Conservation (phyloP, 2,888 invertebrate species). For the Trachelus tabidus region DNA sequence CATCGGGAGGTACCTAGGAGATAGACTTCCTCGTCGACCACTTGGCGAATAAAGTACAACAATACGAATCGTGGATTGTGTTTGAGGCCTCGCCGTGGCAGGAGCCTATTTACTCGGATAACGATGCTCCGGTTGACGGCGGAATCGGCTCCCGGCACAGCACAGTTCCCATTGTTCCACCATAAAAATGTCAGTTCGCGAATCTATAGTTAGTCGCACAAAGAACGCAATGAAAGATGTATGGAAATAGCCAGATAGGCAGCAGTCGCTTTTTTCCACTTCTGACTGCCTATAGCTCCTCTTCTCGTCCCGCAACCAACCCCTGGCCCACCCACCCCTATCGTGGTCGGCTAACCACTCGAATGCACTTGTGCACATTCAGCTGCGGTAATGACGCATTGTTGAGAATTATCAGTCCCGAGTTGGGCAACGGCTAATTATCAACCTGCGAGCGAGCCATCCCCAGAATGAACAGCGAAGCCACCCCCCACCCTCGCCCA, state of each 20-base stretch:
- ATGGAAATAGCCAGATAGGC: slow-evolving; percentile 61
- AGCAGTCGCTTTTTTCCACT: slow-evolving; percentile 21
- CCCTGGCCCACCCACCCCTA: slow-evolving; percentile 27
- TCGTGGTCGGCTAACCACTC: slow-evolving; percentile 46
- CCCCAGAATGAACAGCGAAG: neutral
- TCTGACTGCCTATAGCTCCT: slow-evolving; percentile 20
- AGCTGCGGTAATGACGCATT: slow-evolving; percentile 62
- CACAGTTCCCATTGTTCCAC: slow-evolving; percentile 57
- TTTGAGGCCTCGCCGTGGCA: slow-evolving; percentile 42
- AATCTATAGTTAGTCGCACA: slow-evolving; percentile 60
- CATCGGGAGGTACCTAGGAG: slow-evolving; percentile 3
- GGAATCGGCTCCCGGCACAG: slow-evolving; percentile 41
- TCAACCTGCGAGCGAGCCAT: neutral
- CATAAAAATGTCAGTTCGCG: slow-evolving; percentile 62
- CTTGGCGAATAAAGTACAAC: slow-evolving; percentile 48
- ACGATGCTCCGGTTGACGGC: slow-evolving; percentile 56
- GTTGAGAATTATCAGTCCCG: slow-evolving; percentile 59
- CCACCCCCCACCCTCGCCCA: neutral
- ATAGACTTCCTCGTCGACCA: slow-evolving; percentile 34
- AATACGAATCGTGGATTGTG: slow-evolving; percentile 55
- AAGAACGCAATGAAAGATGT: slow-evolving; percentile 62
- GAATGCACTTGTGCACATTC: slow-evolving; percentile 62
- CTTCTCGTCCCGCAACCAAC: slow-evolving; percentile 22
- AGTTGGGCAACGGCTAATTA: slow-evolving; percentile 39
- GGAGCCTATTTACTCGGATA: slow-evolving; percentile 60